A percentile compares a stretch with the other conserved stretches of the same genome.
Evolutionary conservation across 2,888 invertebrate genomes (phyloP).

Genomic region (Miltochrista miniata): DNA sequence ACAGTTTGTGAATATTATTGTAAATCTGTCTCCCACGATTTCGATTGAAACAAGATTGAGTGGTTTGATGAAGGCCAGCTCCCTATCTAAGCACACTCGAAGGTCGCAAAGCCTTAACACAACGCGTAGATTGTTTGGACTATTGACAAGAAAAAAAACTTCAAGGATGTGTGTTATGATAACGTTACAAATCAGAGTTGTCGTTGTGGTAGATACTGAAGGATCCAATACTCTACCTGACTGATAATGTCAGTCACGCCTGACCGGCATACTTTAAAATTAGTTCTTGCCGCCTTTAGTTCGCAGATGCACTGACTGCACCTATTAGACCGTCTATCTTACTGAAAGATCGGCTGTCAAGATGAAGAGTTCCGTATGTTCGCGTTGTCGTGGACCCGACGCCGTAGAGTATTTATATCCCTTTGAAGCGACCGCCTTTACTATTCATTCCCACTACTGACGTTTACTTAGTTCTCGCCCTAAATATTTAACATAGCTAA

Average conservation of each 20-base stretch:
- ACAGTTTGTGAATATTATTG: no score
- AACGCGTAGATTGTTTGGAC: conserved; percentile 40
- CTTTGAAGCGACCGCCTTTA: conserved; percentile 63
- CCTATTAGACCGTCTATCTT: conserved; percentile 35
- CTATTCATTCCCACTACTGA: conserved; percentile 55
- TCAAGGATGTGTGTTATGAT: conserved; percentile 41
- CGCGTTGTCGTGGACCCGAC: conserved; percentile 44
- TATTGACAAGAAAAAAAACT: conserved; percentile 37
- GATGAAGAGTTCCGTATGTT: conserved; percentile 49
- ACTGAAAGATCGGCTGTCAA: conserved; percentile 45
- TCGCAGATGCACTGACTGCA: conserved; percentile 15
- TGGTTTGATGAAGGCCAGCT: conserved; percentile 18
- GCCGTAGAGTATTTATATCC: conserved; percentile 60
- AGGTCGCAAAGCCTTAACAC: conserved; percentile 33
- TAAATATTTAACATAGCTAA: conserved; percentile 22
- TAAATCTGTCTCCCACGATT: neutral
- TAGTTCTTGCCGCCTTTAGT: conserved; percentile 7
- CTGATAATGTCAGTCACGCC: neutral
- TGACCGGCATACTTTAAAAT: neutral
- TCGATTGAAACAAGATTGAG: neutral
- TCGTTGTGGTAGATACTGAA: neutral
- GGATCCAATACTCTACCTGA: neutral
- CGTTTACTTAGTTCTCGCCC: conserved; percentile 42
- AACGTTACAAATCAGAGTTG: conserved; percentile 36
- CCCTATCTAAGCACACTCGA: conserved; percentile 35